These are phyloP conservation scores for Proterorhinus semilunaris DNA, from an alignment of 2,113 vertebrate species.

Conservation along the genomic window DNA sequence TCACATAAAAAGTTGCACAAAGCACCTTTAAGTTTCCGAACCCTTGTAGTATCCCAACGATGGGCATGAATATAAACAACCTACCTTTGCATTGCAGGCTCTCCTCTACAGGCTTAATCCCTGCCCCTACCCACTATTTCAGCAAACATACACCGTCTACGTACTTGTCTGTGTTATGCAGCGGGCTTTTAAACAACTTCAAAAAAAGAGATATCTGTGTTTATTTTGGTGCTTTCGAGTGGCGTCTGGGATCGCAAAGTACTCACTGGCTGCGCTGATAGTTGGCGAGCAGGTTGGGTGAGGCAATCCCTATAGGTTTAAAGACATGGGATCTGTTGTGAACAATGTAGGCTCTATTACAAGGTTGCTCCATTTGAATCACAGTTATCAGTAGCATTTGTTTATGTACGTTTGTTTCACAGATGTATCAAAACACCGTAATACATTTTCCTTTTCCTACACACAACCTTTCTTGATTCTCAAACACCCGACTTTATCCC, in stretches of 20 bases:
- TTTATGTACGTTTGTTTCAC: no score
- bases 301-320: constrained; percentile 33
- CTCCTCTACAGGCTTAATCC: constrained; percentile 28
- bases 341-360: not conserved
- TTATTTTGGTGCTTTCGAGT: constrained; percentile 62
- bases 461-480: no score
- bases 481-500: no score
- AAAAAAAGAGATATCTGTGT: constrained; percentile 55
- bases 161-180: constrained; percentile 35
- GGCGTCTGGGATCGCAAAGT: constrained; percentile 31
- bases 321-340: constrained; percentile 21
- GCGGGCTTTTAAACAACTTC: constrained; percentile 44
- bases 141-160: constrained; percentile 36
- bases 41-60: not conserved
- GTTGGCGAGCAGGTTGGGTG: constrained; percentile 27
- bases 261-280: constrained; percentile 25
- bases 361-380: not conserved
- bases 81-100: constrained; percentile 1
- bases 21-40: no score
- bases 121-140: constrained; percentile 21
- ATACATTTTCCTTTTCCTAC: no score
- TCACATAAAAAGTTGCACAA: no score
- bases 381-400: no score
- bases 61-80: constrained; percentile 19
- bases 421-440: no score